Evolutionary conservation across 2,797 vertebrate species (phyloP).

Genomic region (Chelon labrosus): DNA sequence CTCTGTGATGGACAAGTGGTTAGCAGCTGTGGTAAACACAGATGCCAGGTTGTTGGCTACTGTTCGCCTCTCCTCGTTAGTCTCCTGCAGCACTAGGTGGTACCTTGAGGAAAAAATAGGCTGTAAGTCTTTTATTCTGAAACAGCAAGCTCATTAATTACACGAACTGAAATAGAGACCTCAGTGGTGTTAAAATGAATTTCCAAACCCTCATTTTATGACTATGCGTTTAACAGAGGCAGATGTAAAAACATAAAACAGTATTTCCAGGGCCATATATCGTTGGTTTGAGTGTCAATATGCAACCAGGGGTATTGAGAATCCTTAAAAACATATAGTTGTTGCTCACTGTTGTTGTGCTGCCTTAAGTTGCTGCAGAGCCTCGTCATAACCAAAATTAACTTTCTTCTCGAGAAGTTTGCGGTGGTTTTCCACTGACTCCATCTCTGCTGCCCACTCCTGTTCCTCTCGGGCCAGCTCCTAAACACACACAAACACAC

Average conservation of each 20-base stretch:
- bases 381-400: slow-evolving; percentile 79
- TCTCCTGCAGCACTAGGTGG: slow-evolving; percentile 85
- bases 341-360: slow-evolving; percentile 83
- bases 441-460: slow-evolving; percentile 81
- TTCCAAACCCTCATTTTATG: not conserved
- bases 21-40: slow-evolving; percentile 74
- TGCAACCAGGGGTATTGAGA: not conserved
- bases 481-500: slow-evolving; percentile 61
- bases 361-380: slow-evolving; percentile 82
- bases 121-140: not conserved
- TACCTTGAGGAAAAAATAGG: slow-evolving; percentile 72
- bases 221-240: too few species aligned
- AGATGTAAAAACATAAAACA: not conserved
- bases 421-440: slow-evolving; percentile 78
- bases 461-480: slow-evolving; percentile 81
- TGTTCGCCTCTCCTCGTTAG: slow-evolving; percentile 82
- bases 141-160: not conserved
- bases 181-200: not conserved
- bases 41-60: slow-evolving; percentile 81
- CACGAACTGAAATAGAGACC: not conserved
- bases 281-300: not conserved
- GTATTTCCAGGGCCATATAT: not conserved
- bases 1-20: slow-evolving; percentile 80
- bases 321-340: not conserved
- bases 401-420: slow-evolving; percentile 83